A percentile compares a stretch with the other conserved stretches of the same genome.
Evolutionary conservation across 1,140 invertebrate genomes (phyloP).

Genomic region (Eupristina koningsbergeri): DNA sequence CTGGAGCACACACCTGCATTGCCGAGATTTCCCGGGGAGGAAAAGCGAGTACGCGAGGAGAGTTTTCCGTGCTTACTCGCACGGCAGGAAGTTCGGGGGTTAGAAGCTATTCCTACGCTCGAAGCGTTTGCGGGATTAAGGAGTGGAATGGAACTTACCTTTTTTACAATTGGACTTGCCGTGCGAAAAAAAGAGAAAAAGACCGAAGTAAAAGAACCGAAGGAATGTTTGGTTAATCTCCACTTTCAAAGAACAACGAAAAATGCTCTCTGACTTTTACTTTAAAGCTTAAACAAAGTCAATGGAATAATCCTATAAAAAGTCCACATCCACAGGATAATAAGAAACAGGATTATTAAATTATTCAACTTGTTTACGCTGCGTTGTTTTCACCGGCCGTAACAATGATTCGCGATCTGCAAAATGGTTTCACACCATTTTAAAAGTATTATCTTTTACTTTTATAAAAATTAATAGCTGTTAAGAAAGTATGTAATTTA

Average conservation of each 20-base stretch:
- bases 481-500: background rate
- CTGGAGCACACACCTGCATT: conserved; percentile 26
- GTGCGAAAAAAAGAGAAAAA: background rate
- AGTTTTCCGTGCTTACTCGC: background rate
- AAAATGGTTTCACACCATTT: background rate
- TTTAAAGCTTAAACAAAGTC: background rate
- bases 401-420: background rate
- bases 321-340: background rate
- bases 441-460: background rate
- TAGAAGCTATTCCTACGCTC: background rate
- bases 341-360: background rate
- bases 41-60: background rate
- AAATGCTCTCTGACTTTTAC: background rate
- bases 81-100: background rate
- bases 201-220: background rate
- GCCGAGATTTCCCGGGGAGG: conserved; percentile 17
- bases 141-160: background rate
- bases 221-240: background rate
- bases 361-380: background rate
- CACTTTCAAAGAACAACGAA: background rate
- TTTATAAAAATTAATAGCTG: background rate
- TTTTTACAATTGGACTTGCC: background rate
- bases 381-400: background rate
- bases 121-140: background rate
- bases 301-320: background rate